A percentile compares a stretch with the other conserved stretches of the same genome.
These are phyloP conservation scores for Aricia agestis DNA, from an alignment of 1,140 invertebrate genomes.

Conservation along the genomic window DNA sequence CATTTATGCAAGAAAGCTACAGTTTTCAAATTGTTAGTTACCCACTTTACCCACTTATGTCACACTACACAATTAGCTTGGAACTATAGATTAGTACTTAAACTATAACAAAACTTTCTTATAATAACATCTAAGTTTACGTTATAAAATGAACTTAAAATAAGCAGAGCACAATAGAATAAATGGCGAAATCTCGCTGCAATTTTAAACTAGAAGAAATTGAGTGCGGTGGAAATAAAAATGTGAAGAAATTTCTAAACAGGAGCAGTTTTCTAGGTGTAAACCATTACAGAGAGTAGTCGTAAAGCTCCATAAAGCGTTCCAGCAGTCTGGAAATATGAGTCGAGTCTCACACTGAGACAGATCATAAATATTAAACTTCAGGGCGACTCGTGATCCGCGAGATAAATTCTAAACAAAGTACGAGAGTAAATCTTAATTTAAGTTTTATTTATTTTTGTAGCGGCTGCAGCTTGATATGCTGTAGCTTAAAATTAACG, in stretches of 20 bases:
- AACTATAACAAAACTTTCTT: too few relatives aligned
- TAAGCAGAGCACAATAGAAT: background rate
- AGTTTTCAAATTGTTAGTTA: too few relatives aligned
- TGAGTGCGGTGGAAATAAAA: background rate
- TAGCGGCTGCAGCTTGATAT: background rate
- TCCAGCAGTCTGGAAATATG: constrained; percentile 32
- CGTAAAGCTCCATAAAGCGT: constrained; percentile 28
- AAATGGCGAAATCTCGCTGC: background rate
- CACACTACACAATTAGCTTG: too few relatives aligned
- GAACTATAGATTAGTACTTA: too few relatives aligned
- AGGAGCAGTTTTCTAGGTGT: constrained; percentile 4
- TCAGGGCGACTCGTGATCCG: constrained; percentile 1
- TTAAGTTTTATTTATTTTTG: constrained; percentile 12
- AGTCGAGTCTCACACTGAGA: constrained; percentile 38
- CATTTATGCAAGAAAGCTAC: too few relatives aligned
- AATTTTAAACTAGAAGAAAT: background rate
- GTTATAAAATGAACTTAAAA: background rate
- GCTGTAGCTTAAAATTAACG: background rate
- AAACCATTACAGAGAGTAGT: constrained; percentile 2
- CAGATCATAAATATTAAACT: constrained; percentile 42
- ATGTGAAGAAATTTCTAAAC: background rate
- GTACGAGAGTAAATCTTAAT: constrained; percentile 6
- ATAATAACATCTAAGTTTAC: background rate
- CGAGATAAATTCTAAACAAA: constrained; percentile 10
- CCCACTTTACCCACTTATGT: too few relatives aligned